Conservation (phyloP, 2,113 vertebrate species). For the Dasyprocta punctata region DNA sequence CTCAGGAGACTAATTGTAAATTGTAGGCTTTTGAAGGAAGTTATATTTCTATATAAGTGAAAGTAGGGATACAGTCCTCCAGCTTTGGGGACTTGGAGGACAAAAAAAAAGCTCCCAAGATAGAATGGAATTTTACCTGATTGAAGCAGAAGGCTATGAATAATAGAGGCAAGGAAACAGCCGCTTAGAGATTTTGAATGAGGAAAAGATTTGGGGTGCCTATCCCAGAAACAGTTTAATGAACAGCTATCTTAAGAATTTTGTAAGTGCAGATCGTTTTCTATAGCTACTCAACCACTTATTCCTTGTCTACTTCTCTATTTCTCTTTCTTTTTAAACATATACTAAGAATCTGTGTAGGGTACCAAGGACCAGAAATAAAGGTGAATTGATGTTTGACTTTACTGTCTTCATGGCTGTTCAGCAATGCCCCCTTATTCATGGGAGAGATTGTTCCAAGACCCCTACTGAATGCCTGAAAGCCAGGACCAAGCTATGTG, state of each 20-base stretch:
- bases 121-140: neutral
- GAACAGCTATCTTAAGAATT: neutral
- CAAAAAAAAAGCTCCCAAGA: neutral
- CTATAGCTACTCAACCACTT: neutral
- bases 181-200: neutral
- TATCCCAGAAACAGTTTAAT: neutral
- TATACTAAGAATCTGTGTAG: neutral
- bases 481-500: neutral
- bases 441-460: neutral
- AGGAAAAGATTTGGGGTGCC: neutral
- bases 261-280: neutral
- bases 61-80: neutral
- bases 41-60: neutral
- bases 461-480: neutral
- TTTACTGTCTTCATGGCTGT: neutral
- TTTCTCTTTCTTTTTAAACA: neutral
- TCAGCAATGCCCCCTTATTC: neutral
- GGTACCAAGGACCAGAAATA: neutral
- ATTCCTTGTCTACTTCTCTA: neutral
- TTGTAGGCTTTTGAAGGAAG: neutral
- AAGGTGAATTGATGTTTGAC: neutral
- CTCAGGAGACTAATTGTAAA: neutral
- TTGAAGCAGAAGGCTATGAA: neutral
- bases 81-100: neutral
- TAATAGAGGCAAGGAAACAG: neutral